Percentiles rank a stretch among this genome's conserved stretches.
These are phyloP conservation scores for Melanchra persicariae DNA, from an alignment of 2,888 invertebrate genomes.

Conservation along the genomic window DNA sequence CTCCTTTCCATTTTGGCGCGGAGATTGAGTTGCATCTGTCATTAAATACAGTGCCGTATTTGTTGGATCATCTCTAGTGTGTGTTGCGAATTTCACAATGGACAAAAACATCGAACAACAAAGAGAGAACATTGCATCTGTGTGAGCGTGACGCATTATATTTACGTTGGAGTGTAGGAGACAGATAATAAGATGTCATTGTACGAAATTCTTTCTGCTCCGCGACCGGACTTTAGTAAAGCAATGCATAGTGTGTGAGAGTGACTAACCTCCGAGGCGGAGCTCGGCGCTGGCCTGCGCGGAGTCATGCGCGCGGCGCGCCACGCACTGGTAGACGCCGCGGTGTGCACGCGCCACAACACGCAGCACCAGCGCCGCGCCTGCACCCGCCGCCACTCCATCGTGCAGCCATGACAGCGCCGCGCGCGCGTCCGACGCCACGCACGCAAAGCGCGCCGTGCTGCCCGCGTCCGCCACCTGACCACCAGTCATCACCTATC, in stretches of 20 bases:
- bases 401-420: slow-evolving; percentile 93
- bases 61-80: too few species aligned
- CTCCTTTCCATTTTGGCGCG: too few species aligned
- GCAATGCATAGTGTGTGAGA: not conserved
- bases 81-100: too few species aligned
- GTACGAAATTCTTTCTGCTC: too few species aligned
- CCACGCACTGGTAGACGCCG: slow-evolving; percentile 97
- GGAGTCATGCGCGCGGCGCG: slow-evolving; percentile 92
- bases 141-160: too few species aligned
- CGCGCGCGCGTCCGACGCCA: slow-evolving; percentile 85
- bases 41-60: too few species aligned
- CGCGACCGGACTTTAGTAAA: too few species aligned
- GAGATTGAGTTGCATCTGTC: too few species aligned
- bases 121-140: too few species aligned
- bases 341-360: slow-evolving; percentile 93
- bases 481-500: not conserved
- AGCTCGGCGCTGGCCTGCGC: slow-evolving; percentile 94
- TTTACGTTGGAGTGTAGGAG: too few species aligned
- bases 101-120: too few species aligned
- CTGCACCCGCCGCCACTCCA: slow-evolving; percentile 90
- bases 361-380: slow-evolving; percentile 74
- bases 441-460: slow-evolving; percentile 93
- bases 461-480: slow-evolving; percentile 93
- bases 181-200: too few species aligned
- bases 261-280: slow-evolving; percentile 93